These are phyloP conservation scores for Lysandra bellargus DNA, from an alignment of 2,888 invertebrate species.

Conservation along the genomic window DNA sequence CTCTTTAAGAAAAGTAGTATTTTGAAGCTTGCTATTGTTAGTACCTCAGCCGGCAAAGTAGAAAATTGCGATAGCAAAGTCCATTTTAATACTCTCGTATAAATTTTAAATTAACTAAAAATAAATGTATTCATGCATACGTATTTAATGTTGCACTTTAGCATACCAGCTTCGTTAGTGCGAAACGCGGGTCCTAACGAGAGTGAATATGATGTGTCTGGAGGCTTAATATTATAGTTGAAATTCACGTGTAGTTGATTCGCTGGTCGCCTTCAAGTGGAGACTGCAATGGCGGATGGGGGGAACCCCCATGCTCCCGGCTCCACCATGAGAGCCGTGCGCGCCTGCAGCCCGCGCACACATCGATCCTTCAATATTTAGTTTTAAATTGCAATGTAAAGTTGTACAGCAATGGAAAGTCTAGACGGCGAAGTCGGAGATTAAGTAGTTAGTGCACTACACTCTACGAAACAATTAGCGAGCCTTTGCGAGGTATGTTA, in stretches of 20 bases:
- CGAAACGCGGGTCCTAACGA: slow-evolving; percentile 38
- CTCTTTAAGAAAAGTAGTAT: not conserved
- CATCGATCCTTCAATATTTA: slow-evolving; percentile 41
- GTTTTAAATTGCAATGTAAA: slow-evolving; percentile 33
- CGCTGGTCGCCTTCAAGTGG: slow-evolving; percentile 47
- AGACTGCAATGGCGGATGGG: slow-evolving; percentile 52
- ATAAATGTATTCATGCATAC: not conserved
- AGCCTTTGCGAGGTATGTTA: not conserved
- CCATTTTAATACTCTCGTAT: not conserved
- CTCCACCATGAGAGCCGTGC: slow-evolving; percentile 36
- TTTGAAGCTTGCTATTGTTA: not conserved
- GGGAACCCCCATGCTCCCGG: slow-evolving; percentile 39
- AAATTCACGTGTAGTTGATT: slow-evolving; percentile 47
- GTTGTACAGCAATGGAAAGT: slow-evolving; percentile 5
- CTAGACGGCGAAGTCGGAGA: slow-evolving; percentile 18
- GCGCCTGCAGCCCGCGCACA: slow-evolving; percentile 37
- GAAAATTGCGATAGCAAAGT: not conserved
- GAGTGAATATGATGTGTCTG: slow-evolving; percentile 43
- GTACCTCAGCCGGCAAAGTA: not conserved
- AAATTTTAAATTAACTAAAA: not conserved
- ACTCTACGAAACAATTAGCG: slow-evolving; percentile 4
- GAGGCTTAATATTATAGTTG: slow-evolving; percentile 43
- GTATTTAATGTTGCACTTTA: slow-evolving; percentile 41
- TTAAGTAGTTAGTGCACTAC: slow-evolving; percentile 9
- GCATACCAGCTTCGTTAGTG: slow-evolving; percentile 30